Conservation (phyloP, 2,888 invertebrate genomes). For the Quadroppia sp. region DNA sequence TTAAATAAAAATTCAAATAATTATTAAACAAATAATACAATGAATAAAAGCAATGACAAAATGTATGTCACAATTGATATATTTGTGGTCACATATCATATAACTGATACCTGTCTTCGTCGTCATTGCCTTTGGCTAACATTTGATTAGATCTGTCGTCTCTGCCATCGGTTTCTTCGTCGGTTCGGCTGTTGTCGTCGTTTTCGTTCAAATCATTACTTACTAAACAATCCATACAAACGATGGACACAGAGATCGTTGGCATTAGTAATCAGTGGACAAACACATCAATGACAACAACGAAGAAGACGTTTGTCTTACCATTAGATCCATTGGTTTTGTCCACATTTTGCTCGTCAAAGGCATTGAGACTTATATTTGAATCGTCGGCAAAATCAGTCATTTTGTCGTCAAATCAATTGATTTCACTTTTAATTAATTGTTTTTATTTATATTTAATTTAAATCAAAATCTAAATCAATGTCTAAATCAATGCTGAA, state of each 20-base stretch:
- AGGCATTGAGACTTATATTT: slow-evolving; percentile 5
- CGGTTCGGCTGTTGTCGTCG: slow-evolving; percentile 2
- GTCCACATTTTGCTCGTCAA: slow-evolving; percentile 16
- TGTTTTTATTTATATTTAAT: too few relatives aligned
- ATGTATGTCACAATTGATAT: too few relatives aligned
- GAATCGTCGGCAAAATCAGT: slow-evolving; percentile 28
- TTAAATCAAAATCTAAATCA: too few relatives aligned
- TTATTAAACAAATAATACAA: neutral
- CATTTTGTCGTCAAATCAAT: neutral
- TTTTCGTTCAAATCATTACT: slow-evolving; percentile 4
- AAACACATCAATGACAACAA: neutral
- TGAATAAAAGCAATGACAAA: too few relatives aligned
- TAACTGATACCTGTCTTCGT: slow-evolving; percentile 31
- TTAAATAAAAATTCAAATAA: neutral
- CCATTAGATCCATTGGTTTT: slow-evolving; percentile 7
- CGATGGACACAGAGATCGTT: too few relatives aligned
- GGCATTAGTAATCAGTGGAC: neutral
- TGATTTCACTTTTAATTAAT: neutral
- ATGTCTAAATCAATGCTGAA: too few relatives aligned
- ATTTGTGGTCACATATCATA: too few relatives aligned
- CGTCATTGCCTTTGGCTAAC: neutral
- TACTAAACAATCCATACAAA: neutral
- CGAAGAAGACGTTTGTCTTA: neutral
- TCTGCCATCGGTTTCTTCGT: neutral
- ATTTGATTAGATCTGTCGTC: neutral